Conservation (phyloP, 2,113 vertebrate genomes). For the Odocoileus hemionus region DNA sequence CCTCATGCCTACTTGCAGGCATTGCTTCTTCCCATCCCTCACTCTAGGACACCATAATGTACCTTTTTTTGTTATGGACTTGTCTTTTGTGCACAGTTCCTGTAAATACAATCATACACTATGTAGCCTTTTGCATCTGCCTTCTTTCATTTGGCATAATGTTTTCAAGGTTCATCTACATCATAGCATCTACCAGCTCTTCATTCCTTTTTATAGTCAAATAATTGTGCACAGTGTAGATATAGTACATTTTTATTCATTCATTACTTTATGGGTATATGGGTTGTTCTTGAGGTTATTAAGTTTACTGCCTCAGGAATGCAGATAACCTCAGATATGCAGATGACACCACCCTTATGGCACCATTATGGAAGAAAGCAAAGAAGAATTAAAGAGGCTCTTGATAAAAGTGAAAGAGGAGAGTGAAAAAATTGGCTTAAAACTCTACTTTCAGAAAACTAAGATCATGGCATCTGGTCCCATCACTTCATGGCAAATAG, state of each 20-base stretch:
- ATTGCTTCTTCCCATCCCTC: neutral
- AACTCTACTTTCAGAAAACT: neutral
- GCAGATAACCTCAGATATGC: neutral
- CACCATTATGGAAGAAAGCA: neutral
- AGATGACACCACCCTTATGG: neutral
- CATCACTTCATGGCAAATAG: neutral
- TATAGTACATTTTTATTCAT: neutral
- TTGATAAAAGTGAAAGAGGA: neutral
- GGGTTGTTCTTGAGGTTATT: neutral
- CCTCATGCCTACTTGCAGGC: neutral
- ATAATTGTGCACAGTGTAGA: neutral
- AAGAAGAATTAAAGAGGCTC: neutral
- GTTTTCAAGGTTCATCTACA: neutral
- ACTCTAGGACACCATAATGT: neutral
- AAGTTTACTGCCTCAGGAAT: neutral
- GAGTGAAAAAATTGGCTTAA: neutral
- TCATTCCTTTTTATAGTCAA: neutral
- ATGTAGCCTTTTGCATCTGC: neutral
- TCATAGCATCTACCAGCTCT: neutral
- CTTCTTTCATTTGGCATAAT: neutral
- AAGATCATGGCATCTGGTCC: neutral
- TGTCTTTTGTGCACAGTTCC: neutral
- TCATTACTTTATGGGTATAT: neutral
- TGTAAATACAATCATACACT: neutral
- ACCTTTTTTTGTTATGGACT: neutral